Percentiles rank a stretch among this genome's conserved stretches.
Evolutionary conservation across 2,113 vertebrate species (phyloP).

Genomic region (Aldabrachelys gigantea): DNA sequence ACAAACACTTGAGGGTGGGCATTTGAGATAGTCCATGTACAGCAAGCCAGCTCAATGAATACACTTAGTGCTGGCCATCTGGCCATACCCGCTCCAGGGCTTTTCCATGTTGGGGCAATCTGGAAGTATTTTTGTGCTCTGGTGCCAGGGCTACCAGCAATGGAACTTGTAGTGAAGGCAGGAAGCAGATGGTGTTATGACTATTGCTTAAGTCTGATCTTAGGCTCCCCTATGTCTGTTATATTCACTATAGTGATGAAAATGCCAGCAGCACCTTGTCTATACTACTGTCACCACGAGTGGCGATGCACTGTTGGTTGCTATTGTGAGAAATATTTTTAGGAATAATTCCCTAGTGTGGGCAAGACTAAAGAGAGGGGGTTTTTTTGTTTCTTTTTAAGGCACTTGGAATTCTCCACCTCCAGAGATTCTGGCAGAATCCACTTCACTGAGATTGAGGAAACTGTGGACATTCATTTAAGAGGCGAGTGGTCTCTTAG

Average conservation of each 20-base stretch:
- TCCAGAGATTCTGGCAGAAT: neutral
- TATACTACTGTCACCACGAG: neutral
- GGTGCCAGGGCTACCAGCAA: neutral
- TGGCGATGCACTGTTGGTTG: neutral
- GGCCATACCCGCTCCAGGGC: neutral
- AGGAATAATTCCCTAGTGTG: neutral
- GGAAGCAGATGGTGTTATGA: neutral
- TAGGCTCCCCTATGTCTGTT: neutral
- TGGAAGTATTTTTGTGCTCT: neutral
- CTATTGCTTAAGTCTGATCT: neutral
- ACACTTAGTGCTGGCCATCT: neutral
- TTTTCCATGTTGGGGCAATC: neutral
- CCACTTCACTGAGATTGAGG: neutral
- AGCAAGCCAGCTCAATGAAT: neutral
- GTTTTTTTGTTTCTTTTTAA: conserved; percentile 9
- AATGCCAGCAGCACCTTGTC: neutral
- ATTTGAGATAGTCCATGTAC: neutral
- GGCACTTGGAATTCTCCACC: neutral
- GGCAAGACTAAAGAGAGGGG: conserved; percentile 20
- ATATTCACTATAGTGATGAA: neutral
- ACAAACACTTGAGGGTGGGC: neutral
- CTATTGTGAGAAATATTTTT: neutral
- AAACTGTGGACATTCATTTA: neutral
- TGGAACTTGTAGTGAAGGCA: neutral
- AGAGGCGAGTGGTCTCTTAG: neutral